These are phyloP conservation scores for Muscicapa striata DNA, from an alignment of 2,797 vertebrate genomes.

Conservation along the genomic window DNA sequence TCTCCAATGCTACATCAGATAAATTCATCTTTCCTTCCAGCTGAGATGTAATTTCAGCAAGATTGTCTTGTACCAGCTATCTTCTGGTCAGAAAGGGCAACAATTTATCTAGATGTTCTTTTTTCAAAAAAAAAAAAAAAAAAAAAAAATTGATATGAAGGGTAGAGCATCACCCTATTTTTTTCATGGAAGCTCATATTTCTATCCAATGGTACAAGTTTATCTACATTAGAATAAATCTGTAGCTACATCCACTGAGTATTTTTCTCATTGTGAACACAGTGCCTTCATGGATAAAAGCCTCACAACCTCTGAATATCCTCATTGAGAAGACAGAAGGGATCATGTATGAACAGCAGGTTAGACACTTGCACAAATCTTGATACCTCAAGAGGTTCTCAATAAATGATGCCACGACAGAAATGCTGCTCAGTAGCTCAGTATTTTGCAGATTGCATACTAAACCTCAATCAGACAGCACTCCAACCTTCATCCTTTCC, in stretches of 20 bases:
- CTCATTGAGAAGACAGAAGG: background rate
- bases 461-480: background rate
- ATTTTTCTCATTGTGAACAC: background rate
- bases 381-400: background rate
- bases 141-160: background rate
- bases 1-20: constrained; percentile 44
- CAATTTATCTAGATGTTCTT: background rate
- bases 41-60: constrained; percentile 47
- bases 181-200: background rate
- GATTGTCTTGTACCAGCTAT: constrained; percentile 8
- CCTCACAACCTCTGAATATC: background rate
- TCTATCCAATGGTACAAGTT: background rate
- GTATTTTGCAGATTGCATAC: background rate
- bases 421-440: background rate
- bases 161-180: background rate
- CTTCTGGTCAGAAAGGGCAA: background rate
- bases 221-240: background rate
- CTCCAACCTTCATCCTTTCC: background rate
- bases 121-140: background rate
- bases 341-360: background rate
- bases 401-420: background rate
- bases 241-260: background rate
- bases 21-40: constrained; percentile 51
- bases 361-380: background rate
- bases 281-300: background rate